phyloP scores from a whole-genome alignment of 2,113 vertebrate genomes.

The Carassius auratus region DNA sequence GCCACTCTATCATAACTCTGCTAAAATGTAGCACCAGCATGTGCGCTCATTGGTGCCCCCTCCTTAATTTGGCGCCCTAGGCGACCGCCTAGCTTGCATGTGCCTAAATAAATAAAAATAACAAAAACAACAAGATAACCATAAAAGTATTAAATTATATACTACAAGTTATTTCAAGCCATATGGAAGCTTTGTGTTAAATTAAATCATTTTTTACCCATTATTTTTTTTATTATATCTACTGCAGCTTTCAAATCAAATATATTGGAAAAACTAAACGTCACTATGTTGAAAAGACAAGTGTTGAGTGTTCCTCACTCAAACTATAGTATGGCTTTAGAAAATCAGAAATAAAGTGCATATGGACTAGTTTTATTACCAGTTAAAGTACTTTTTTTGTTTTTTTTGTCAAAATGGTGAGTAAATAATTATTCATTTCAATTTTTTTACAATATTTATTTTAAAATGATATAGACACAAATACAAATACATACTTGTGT shows the following conservation, averaged over 20 bases:
- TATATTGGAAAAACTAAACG: too few relatives aligned
- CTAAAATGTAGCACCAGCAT: too few relatives aligned
- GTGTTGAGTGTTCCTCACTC: background rate
- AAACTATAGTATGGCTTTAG: background rate
- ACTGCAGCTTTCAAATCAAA: background rate
- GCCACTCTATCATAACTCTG: too few relatives aligned
- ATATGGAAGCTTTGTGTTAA: background rate
- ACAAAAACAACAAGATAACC: background rate
- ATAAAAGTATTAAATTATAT: background rate
- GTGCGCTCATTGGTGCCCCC: too few relatives aligned
- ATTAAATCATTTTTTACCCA: background rate
- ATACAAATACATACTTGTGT: background rate
- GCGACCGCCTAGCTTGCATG: too few relatives aligned
- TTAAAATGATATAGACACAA: background rate
- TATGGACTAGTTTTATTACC: background rate
- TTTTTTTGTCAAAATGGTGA: too few relatives aligned
- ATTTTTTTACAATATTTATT: too few relatives aligned
- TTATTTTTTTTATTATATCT: background rate
- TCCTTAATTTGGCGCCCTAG: too few relatives aligned
- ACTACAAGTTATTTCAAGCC: background rate
- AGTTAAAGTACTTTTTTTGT: background rate
- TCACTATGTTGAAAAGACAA: too few relatives aligned
- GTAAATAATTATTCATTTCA: too few relatives aligned
- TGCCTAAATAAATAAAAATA: background rate
- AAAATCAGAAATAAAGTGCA: background rate